A percentile compares a stretch with the other conserved stretches of the same genome.
These are phyloP conservation scores for Monoplex corrugatus DNA, from an alignment of 2,888 invertebrate genomes.

Conservation along the genomic window DNA sequence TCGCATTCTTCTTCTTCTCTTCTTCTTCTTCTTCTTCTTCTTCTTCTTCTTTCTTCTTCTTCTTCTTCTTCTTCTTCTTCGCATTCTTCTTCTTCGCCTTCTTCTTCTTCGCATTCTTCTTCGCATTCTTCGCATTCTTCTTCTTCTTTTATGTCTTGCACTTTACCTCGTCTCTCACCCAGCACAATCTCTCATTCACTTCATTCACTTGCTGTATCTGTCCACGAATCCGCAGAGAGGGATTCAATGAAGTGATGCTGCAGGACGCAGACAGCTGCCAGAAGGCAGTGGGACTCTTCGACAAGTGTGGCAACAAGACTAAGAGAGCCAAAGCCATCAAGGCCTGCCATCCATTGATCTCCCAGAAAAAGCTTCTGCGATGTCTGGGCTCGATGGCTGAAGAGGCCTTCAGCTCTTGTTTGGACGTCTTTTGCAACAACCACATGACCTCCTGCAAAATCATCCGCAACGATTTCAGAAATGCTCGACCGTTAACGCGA, in stretches of 20 bases:
- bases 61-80: too few species aligned
- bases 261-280: background rate
- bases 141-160: too few species aligned
- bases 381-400: background rate
- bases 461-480: background rate
- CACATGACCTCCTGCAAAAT: background rate
- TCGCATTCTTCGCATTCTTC: too few species aligned
- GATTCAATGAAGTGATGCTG: background rate
- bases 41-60: too few species aligned
- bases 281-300: background rate
- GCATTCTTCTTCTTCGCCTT: too few species aligned
- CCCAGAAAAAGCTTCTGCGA: background rate
- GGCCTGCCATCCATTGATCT: background rate
- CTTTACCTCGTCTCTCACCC: too few species aligned
- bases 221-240: background rate
- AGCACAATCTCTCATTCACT: too few species aligned
- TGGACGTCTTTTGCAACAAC: conserved; percentile 26
- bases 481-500: background rate
- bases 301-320: background rate
- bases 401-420: background rate
- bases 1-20: too few species aligned
- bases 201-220: too few species aligned
- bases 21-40: too few species aligned
- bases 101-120: too few species aligned
- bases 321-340: background rate